phyloP scores from a whole-genome alignment of 2,113 vertebrate species.

The Leptocoma aspasia region DNA sequence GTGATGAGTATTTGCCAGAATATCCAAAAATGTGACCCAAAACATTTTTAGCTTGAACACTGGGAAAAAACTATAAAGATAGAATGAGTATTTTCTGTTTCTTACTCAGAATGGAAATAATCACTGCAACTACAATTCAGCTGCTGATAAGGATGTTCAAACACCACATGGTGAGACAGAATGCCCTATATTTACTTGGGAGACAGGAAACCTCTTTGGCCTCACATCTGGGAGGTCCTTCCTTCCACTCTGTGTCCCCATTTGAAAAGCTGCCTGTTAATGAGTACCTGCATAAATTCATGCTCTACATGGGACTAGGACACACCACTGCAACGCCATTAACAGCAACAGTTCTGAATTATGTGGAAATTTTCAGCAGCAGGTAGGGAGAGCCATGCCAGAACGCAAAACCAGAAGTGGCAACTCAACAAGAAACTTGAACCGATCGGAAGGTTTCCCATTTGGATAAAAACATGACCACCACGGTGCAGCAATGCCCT shows the following conservation, averaged over 20 bases:
- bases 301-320: not conserved
- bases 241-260: not conserved
- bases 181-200: not conserved
- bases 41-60: not conserved
- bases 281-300: not conserved
- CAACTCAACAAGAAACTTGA: not conserved
- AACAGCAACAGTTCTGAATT: not conserved
- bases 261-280: not conserved
- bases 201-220: not conserved
- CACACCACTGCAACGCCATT: not conserved
- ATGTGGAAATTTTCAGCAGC: not conserved
- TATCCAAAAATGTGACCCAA: not conserved
- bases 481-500: not conserved
- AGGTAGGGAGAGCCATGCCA: not conserved
- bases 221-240: not conserved
- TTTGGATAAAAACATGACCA: not conserved
- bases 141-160: not conserved
- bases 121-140: not conserved
- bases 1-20: not conserved
- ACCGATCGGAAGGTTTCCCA: not conserved
- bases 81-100: not conserved
- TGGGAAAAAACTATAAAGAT: not conserved
- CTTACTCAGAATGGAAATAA: not conserved
- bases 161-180: not conserved
- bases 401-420: not conserved